Conservation (phyloP, 2,797 vertebrate genomes). For the Lagorchestes hirsutus region DNA sequence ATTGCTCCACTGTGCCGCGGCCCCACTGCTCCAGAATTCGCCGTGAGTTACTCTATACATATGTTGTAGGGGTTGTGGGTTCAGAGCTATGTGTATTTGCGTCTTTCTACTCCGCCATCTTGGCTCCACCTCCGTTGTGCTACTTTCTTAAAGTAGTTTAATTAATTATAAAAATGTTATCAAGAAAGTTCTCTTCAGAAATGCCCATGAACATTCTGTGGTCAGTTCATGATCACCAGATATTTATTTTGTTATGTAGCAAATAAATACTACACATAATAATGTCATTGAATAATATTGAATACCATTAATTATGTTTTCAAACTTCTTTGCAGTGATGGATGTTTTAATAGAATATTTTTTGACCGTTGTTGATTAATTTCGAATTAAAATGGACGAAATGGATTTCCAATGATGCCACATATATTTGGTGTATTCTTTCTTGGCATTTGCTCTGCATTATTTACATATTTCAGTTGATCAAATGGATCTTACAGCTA, state of each 20-base stretch:
- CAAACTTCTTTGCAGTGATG: not conserved
- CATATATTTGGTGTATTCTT: not conserved
- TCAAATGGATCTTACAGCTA: constrained; percentile 15
- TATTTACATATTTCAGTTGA: constrained; percentile 22
- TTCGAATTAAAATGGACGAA: not conserved
- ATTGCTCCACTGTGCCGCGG: too few relatives aligned
- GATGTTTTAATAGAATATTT: constrained; percentile 27
- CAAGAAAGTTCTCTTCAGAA: not conserved
- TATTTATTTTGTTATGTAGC: constrained; percentile 52
- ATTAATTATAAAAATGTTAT: not conserved
- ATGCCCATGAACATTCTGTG: not conserved
- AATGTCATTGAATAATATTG: not conserved
- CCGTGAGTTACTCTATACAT: too few relatives aligned
- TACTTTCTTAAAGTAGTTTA: constrained; percentile 36
- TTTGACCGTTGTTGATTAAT: constrained; percentile 27
- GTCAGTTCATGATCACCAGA: constrained; percentile 61
- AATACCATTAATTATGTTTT: not conserved
- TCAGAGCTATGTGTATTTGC: too few relatives aligned
- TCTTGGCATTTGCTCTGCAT: constrained; percentile 2
- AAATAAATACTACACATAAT: not conserved
- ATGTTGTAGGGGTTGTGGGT: too few relatives aligned
- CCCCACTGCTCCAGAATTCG: too few relatives aligned
- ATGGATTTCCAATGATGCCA: not conserved
- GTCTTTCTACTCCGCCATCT: too few relatives aligned
- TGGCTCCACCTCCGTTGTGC: too few relatives aligned